A percentile compares a stretch with the other conserved stretches of the same genome.
phyloP scores from a whole-genome alignment of 1,140 invertebrate genomes.

The Trichomalopsis sarcophagae region DNA sequence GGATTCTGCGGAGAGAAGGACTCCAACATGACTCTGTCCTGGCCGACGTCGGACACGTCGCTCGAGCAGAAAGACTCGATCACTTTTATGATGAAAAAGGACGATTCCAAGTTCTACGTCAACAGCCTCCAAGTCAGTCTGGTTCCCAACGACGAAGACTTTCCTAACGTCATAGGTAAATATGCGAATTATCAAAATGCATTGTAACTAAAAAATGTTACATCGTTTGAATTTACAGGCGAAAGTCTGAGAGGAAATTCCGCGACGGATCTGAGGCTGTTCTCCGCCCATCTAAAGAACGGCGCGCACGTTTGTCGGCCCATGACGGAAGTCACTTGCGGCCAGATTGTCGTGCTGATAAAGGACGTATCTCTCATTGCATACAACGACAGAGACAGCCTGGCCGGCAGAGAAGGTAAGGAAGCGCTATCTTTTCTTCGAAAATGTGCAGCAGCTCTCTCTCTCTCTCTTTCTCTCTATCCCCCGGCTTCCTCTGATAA shows the following conservation, averaged over 20 bases:
- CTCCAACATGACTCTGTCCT: constrained; percentile 49
- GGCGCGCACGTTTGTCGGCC: constrained; percentile 50
- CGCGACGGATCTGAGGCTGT: constrained; percentile 35
- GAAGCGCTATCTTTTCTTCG: background rate
- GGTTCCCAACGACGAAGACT: constrained; percentile 32
- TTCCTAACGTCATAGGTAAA: constrained; percentile 45
- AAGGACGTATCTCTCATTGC: constrained; percentile 51
- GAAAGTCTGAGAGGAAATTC: constrained; percentile 32
- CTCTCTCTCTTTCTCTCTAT: too few species aligned
- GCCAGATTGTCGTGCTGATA: constrained; percentile 37
- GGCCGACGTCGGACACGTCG: background rate
- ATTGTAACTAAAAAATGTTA: background rate
- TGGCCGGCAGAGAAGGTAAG: constrained; percentile 47
- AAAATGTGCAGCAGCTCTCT: background rate
- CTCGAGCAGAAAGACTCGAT: background rate
- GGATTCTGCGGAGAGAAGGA: constrained; percentile 51
- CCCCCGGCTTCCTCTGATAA: constrained; percentile 5
- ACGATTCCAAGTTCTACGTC: constrained; percentile 43
- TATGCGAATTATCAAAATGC: background rate
- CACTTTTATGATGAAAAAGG: constrained; percentile 50
- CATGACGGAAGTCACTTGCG: constrained; percentile 18
- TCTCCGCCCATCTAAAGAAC: constrained; percentile 25
- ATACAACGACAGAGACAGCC: constrained; percentile 43
- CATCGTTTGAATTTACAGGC: constrained; percentile 21
- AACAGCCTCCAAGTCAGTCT: constrained; percentile 9